These are phyloP conservation scores for Neosalanx taihuensis DNA, from an alignment of 2,797 vertebrate genomes.

Conservation along the genomic window DNA sequence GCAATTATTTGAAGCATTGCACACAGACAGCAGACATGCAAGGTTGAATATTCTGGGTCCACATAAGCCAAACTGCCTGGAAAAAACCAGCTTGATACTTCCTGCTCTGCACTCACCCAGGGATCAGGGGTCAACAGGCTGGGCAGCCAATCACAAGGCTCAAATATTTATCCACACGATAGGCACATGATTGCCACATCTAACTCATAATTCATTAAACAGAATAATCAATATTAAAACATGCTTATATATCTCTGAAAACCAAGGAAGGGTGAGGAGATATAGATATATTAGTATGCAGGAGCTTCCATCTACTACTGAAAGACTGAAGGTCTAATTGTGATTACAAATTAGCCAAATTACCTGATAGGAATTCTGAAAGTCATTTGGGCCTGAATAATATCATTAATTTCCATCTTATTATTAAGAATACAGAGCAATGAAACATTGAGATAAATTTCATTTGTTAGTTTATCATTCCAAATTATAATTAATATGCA, in stretches of 20 bases:
- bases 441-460: slow-evolving; percentile 60
- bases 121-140: neutral
- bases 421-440: slow-evolving; percentile 38
- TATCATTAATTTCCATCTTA: slow-evolving; percentile 62
- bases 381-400: slow-evolving; percentile 51
- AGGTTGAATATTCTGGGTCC: too few relatives aligned
- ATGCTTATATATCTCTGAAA: slow-evolving; percentile 47
- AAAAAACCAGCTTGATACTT: neutral
- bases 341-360: slow-evolving; percentile 68
- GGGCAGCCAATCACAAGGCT: neutral
- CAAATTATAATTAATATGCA: slow-evolving; percentile 35
- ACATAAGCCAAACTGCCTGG: neutral
- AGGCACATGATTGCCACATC: too few relatives aligned
- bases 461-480: slow-evolving; percentile 33
- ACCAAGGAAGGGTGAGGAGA: slow-evolving; percentile 44
- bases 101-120: too few relatives aligned
- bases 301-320: slow-evolving; percentile 20
- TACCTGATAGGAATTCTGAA: slow-evolving; percentile 59
- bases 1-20: neutral
- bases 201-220: slow-evolving; percentile 9
- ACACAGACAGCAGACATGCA: neutral
- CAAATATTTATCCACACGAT: neutral
- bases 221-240: slow-evolving; percentile 28
- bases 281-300: slow-evolving; percentile 64
- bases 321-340: slow-evolving; percentile 61